Percentiles rank a stretch among this genome's conserved stretches.
phyloP scores from a whole-genome alignment of 2,888 invertebrate species.

The Drosophila quinaria region DNA sequence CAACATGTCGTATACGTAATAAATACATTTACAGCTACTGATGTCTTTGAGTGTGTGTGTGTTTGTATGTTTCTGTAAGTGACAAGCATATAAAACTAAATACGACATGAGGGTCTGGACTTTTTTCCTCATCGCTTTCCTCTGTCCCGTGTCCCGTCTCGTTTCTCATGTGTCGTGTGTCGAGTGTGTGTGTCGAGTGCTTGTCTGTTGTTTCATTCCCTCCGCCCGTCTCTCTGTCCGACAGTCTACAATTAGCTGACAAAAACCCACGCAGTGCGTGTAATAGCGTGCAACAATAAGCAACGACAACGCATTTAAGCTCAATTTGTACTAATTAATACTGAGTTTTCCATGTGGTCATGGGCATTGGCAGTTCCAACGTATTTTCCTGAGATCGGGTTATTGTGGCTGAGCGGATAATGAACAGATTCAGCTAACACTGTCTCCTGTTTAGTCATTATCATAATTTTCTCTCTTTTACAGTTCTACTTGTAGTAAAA shows the following conservation, averaged over 20 bases:
- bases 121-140: conserved; percentile 17
- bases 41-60: conserved; percentile 13
- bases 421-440: background rate
- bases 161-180: conserved; percentile 2
- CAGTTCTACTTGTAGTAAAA: too few relatives aligned
- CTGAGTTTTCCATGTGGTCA: conserved; percentile 83
- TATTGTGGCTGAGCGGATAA: background rate
- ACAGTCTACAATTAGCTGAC: conserved; percentile 53
- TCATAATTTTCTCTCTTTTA: background rate
- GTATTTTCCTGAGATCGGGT: background rate
- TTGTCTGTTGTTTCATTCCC: conserved; percentile 20
- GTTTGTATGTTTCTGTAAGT: conserved; percentile 40
- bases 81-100: conserved; percentile 72
- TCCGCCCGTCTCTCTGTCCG: conserved; percentile 1
- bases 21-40: conserved; percentile 53
- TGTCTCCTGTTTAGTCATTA: background rate
- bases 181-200: conserved; percentile 41
- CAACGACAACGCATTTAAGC: conserved; percentile 49
- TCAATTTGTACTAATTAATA: conserved; percentile 74
- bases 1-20: conserved; percentile 69
- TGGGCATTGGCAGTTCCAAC: conserved; percentile 1
- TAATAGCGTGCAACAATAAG: conserved; percentile 44
- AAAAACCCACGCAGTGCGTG: conserved; percentile 41
- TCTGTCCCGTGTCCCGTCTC: conserved; percentile 2
- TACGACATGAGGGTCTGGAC: conserved; percentile 54